phyloP scores from a whole-genome alignment of 2,113 vertebrate species.

The Eretmodus cyanostictus region DNA sequence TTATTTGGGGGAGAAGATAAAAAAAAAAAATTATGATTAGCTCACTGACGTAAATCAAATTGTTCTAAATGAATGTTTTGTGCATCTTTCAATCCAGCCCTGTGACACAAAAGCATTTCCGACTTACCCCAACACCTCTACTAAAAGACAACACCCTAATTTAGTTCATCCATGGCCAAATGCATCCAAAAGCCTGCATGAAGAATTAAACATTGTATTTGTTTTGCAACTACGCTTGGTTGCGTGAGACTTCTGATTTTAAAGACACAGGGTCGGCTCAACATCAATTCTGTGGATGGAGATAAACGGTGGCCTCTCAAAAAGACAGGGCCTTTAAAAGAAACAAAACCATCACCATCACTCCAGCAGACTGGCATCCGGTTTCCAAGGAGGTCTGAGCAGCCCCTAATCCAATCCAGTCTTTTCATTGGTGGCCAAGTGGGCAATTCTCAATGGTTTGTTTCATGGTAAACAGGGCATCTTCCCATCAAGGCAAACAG shows the following conservation, averaged over 20 bases:
- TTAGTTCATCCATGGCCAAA: neutral
- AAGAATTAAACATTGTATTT: neutral
- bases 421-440: slow-evolving; percentile 62
- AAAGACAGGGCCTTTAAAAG: slow-evolving; percentile 10
- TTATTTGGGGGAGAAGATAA: neutral
- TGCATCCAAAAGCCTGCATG: neutral
- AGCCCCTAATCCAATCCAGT: slow-evolving; percentile 18
- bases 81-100: neutral
- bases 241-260: neutral
- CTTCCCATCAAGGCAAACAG: slow-evolving; percentile 40
- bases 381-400: slow-evolving; percentile 58
- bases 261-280: neutral
- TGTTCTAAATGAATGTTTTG: neutral
- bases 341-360: slow-evolving; percentile 42
- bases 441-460: slow-evolving; percentile 48
- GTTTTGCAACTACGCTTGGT: neutral
- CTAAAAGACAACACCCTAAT: neutral
- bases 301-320: slow-evolving; percentile 17
- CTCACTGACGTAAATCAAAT: neutral
- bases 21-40: neutral
- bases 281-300: neutral
- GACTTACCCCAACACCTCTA: neutral
- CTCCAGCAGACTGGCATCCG: slow-evolving; percentile 35
- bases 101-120: neutral
- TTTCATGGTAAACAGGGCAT: slow-evolving; percentile 55